A percentile compares a stretch with the other conserved stretches of the same genome.
These are phyloP conservation scores for Lasioglossum lativentre DNA, from an alignment of 2,888 invertebrate genomes.

Conservation along the genomic window DNA sequence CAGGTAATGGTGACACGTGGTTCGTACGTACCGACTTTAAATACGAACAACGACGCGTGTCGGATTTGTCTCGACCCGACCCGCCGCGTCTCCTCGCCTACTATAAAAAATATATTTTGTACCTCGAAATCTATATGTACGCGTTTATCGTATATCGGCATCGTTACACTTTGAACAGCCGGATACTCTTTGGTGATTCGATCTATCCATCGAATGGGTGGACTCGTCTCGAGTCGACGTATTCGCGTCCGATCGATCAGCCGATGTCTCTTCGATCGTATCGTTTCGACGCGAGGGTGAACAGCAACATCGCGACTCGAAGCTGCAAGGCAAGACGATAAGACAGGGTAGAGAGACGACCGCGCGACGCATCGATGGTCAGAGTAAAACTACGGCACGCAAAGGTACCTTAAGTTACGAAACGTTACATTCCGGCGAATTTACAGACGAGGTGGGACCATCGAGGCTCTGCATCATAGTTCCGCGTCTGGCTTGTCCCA, in stretches of 20 bases:
- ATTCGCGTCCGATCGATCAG: background rate
- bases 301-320: background rate
- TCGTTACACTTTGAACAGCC: too few relatives aligned
- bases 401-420: slow-evolving; percentile 45
- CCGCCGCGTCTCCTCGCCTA: background rate
- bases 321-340: background rate
- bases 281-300: background rate
- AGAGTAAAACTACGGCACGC: slow-evolving; percentile 14
- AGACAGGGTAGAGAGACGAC: background rate
- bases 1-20: slow-evolving; percentile 71
- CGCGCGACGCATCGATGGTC: background rate
- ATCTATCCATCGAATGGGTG: background rate
- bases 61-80: slow-evolving; percentile 4
- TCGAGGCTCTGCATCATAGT: slow-evolving; percentile 82
- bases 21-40: slow-evolving; percentile 66
- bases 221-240: background rate
- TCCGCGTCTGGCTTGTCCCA: slow-evolving; percentile 80
- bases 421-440: slow-evolving; percentile 80
- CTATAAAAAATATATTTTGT: background rate
- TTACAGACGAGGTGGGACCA: slow-evolving; percentile 81
- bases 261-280: background rate
- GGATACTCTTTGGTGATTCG: background rate
- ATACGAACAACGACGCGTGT: slow-evolving; percentile 49
- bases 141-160: too few relatives aligned
- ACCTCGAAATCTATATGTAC: background rate